phyloP scores from a whole-genome alignment of 2,113 vertebrate genomes.

The Alethe diademata region DNA sequence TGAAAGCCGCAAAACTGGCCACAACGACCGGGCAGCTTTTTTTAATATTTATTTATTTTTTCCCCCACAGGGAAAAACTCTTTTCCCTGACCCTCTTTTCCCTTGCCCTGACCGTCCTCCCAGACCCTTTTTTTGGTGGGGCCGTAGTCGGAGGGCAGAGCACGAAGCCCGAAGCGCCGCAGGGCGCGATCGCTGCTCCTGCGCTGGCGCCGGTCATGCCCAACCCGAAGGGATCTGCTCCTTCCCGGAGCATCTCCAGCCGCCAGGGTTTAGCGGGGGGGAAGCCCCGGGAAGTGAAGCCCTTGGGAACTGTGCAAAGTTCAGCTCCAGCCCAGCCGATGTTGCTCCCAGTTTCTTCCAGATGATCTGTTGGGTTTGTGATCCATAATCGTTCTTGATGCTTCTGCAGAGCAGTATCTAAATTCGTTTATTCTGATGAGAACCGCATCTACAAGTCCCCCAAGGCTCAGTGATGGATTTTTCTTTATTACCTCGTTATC shows the following conservation, averaged over 20 bases:
- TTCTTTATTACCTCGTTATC: constrained; percentile 59
- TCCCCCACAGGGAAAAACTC: not conserved
- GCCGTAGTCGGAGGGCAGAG: not conserved
- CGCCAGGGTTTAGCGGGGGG: rapidly evolving
- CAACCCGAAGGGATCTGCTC: not conserved
- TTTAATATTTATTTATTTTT: not conserved
- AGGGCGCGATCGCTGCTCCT: not conserved
- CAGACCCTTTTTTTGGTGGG: not conserved
- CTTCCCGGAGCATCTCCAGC: not conserved
- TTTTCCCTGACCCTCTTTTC: too few relatives aligned
- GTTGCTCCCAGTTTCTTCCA: not conserved
- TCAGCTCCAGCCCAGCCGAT: not conserved
- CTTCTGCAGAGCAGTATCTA: not conserved
- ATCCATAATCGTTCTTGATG: not conserved
- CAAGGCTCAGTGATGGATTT: constrained; percentile 54
- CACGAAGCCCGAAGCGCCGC: not conserved
- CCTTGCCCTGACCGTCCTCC: rapidly evolving
- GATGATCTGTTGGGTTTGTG: not conserved
- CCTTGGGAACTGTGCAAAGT: not conserved
- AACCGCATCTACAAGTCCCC: not conserved
- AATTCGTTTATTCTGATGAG: constrained; percentile 40
- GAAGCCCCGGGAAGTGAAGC: not conserved
- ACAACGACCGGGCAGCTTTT: not conserved
- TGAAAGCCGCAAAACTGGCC: not conserved
- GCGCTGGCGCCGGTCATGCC: not conserved